phyloP scores from a whole-genome alignment of 1,140 invertebrate species.

The Psix sp. region DNA sequence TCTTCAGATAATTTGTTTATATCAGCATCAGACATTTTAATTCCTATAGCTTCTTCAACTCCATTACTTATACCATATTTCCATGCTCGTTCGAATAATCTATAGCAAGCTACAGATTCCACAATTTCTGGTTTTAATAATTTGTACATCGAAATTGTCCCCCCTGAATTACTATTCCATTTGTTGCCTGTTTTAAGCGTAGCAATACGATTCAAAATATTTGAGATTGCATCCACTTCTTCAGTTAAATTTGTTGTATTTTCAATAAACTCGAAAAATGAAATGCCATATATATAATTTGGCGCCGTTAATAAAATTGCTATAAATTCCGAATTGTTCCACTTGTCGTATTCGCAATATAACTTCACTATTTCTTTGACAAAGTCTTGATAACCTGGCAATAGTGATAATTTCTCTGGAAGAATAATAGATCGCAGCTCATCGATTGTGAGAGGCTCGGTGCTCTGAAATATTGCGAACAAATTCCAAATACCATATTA shows the following conservation, averaged over 20 bases:
- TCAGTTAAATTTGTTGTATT: background rate
- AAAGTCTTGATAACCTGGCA: conserved; percentile 65
- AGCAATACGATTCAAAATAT: too few species aligned
- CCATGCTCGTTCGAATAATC: conserved; percentile 10
- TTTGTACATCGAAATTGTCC: conserved; percentile 4
- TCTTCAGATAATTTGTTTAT: conserved; percentile 1
- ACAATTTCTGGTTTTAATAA: conserved; percentile 22
- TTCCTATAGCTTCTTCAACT: too few species aligned
- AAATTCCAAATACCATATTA: too few species aligned
- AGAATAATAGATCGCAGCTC: conserved; percentile 23
- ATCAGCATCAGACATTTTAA: conserved; percentile 5
- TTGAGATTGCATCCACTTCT: conserved; percentile 13
- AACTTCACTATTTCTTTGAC: conserved; percentile 48
- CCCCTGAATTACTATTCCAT: background rate
- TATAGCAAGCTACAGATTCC: conserved; percentile 10
- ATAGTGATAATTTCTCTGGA: background rate
- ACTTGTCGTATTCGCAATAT: conserved; percentile 28
- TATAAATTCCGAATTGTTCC: conserved; percentile 22
- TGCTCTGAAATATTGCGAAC: conserved; percentile 34
- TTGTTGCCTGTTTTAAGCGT: background rate
- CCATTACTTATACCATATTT: background rate
- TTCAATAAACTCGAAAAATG: conserved; percentile 47
- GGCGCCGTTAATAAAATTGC: conserved; percentile 41
- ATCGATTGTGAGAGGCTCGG: background rate
- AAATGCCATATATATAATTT: conserved; percentile 43